Base-by-base conservation (phyloP, 2,888 invertebrate genomes). In the Octodonta nipae region DNA sequence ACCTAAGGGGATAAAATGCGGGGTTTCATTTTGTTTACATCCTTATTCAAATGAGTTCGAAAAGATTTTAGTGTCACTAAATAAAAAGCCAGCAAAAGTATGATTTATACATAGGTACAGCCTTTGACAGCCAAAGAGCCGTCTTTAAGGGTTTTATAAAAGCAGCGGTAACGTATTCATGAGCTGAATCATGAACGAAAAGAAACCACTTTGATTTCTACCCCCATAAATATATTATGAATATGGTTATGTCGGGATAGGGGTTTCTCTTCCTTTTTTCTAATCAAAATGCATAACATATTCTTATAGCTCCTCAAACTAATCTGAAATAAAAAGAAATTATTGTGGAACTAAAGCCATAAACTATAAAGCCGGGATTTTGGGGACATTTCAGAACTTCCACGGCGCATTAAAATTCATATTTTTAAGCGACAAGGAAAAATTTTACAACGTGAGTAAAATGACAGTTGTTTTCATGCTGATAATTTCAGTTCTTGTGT, bases 231-330 rank as follows among this genome's bases (percentile, higher is more conserved):
- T 53, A 54, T 54, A 56, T 56, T 55, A 58, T 54, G 59, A 56
- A 60, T 58, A 57, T 59, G 58, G 58, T 59, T 57, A 56, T 52
- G 46, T 46, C 47, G 47, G 42, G 10, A 22, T 10, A 50, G 49
- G 46, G 52, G 56, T 56, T 55, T 41, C 41, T 12, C n/a, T n/a
- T n/a, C n/a, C n/a, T n/a, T n/a, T n/a, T n/a, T n/a, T 45, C 59
- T 61, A 52, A 57, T 61, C 57, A 60, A 60, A 60, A 61, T 61
- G 59, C 60, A 61, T 58, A 56, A 56, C 54, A 50, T 55, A 53
- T 48, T 48, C 51, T 49, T 49, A 40, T 41, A 46, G 46, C 50
- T 45, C 45, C 47, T 49, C 46, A 43, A 45, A 44, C 49, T 54
- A 52, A 54, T 47, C 49, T 47, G 46, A 49, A 54, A 54, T 54